Conservation (phyloP, 64 coral and sea anemone species). For the Cladopsammia gracilis region DNA sequence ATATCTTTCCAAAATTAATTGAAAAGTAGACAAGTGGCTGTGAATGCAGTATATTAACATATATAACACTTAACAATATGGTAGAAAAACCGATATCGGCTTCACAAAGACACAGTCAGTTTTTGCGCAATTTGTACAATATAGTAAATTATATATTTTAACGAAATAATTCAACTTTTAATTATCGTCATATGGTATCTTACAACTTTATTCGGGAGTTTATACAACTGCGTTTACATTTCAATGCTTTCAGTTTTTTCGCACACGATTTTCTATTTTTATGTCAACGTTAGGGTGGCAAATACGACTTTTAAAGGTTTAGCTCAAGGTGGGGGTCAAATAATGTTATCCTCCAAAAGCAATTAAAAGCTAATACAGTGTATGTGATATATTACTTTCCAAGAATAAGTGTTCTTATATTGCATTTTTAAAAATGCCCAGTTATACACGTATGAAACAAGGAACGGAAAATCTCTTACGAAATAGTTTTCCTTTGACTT, state of each 20-base stretch:
- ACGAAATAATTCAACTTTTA: background rate
- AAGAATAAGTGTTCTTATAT: conserved; percentile 23
- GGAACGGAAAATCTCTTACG: background rate
- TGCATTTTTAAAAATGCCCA: conserved; percentile 19
- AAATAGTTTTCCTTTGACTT: background rate
- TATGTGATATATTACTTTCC: conserved; percentile 21
- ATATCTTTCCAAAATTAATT: conserved; percentile 23
- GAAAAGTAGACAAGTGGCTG: conserved; percentile 39
- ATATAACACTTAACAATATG: conserved; percentile 56
- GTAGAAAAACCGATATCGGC: conserved; percentile 29
- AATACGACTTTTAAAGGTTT: conserved; percentile 59
- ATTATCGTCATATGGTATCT: background rate
- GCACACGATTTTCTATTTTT: background rate
- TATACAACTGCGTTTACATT: background rate
- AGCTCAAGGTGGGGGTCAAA: conserved; percentile 24
- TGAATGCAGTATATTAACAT: conserved; percentile 29
- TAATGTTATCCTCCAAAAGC: conserved; percentile 31
- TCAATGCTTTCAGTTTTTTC: background rate
- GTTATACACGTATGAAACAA: background rate
- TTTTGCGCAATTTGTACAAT: conserved; percentile 50
- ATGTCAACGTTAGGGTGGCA: background rate
- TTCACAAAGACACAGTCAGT: background rate
- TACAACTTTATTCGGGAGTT: background rate
- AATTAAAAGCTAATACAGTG: conserved; percentile 22
- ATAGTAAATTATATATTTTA: conserved; percentile 40